A percentile compares a stretch with the other conserved stretches of the same genome.
These are phyloP conservation scores for Prionace glauca DNA, from an alignment of 2,797 vertebrate genomes.

Conservation along the genomic window DNA sequence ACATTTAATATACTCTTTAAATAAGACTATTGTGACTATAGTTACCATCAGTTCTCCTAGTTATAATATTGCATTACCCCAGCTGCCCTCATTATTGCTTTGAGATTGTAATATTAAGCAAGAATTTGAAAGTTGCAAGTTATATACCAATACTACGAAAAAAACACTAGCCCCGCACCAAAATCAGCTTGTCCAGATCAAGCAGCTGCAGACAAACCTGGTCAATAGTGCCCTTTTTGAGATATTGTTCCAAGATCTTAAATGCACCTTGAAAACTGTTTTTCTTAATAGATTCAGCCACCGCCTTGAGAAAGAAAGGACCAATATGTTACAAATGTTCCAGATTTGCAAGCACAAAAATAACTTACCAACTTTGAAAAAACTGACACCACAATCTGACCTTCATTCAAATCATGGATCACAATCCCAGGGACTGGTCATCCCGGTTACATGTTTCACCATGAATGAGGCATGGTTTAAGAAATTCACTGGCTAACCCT, in stretches of 20 bases:
- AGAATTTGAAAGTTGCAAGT: neutral
- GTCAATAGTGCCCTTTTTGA: conserved; percentile 52
- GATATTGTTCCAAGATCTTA: conserved; percentile 55
- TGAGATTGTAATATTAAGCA: conserved; percentile 21
- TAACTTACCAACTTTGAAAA: neutral
- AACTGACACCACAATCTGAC: neutral
- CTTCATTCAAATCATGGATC: neutral
- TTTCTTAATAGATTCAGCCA: conserved; percentile 62
- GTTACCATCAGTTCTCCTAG: neutral
- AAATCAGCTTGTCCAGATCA: neutral
- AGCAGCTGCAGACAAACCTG: conserved; percentile 51
- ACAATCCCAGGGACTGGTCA: neutral
- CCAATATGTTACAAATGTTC: neutral
- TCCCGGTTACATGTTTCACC: neutral
- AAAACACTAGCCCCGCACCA: neutral
- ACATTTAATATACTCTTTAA: neutral
- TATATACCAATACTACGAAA: neutral
- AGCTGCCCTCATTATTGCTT: conserved; percentile 37
- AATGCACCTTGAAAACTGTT: conserved; percentile 60
- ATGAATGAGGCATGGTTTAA: neutral
- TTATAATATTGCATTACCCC: neutral
- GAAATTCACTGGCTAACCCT: neutral
- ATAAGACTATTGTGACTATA: neutral
- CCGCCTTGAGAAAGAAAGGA: conserved; percentile 52
- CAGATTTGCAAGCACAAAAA: neutral